phyloP scores from a whole-genome alignment of 2,113 vertebrate species.

The Mesembrinibis cayennensis region DNA sequence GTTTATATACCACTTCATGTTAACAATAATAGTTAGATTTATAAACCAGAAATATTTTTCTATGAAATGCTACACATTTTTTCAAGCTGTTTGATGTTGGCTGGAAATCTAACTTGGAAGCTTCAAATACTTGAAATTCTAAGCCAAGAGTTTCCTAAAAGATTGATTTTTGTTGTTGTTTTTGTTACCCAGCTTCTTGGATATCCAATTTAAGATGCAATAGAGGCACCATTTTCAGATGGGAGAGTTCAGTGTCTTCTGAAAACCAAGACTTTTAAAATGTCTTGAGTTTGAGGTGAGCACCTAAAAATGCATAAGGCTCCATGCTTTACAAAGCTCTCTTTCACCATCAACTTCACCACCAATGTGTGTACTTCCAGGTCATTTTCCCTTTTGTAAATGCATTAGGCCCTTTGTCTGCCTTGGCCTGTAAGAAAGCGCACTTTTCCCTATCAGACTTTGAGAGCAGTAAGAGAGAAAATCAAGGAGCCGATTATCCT shows the following conservation, averaged over 20 bases:
- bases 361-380: not conserved
- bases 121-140: not conserved
- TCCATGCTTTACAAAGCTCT: not conserved
- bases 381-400: not conserved
- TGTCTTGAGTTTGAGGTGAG: not conserved
- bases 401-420: not conserved
- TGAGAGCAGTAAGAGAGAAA: not conserved
- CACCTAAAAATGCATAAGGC: not conserved
- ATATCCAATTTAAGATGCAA: not conserved
- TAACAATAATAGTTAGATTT: not conserved
- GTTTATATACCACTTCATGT: not conserved
- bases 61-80: not conserved
- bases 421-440: not conserved
- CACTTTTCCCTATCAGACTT: not conserved
- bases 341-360: not conserved
- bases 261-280: not conserved
- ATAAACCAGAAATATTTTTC: not conserved
- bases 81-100: not conserved
- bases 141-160: not conserved
- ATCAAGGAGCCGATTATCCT: rapidly evolving
- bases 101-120: not conserved
- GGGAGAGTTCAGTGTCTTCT: not conserved
- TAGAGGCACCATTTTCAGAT: not conserved
- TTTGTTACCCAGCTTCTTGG: not conserved
- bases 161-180: not conserved